phyloP scores from a whole-genome alignment of 1,140 invertebrate species.

The Chrysopa pallens region DNA sequence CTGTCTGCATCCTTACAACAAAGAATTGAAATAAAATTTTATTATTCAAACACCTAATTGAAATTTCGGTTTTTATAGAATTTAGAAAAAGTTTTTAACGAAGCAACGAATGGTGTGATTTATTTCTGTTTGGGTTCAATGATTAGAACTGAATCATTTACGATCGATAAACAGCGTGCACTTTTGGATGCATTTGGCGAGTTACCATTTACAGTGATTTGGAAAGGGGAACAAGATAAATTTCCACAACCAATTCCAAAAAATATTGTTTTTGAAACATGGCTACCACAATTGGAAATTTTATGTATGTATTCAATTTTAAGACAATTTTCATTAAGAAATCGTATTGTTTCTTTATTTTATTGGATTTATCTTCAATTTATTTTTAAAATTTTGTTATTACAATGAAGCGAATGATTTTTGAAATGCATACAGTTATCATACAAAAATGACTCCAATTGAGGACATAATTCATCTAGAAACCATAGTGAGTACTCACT shows the following conservation, averaged over 20 bases:
- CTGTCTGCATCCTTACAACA: too few relatives aligned
- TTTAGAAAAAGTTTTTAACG: conserved; percentile 44
- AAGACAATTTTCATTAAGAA: too few relatives aligned
- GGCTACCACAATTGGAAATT: conserved; percentile 52
- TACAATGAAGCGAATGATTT: too few relatives aligned
- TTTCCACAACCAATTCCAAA: conserved; percentile 29
- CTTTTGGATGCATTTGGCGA: conserved; percentile 38
- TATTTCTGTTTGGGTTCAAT: conserved; percentile 55
- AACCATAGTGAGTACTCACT: too few relatives aligned
- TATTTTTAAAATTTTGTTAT: too few relatives aligned
- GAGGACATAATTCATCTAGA: too few relatives aligned
- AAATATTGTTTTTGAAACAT: conserved; percentile 44
- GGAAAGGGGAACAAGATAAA: conserved; percentile 51
- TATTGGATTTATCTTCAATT: too few relatives aligned
- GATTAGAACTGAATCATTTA: conserved; percentile 37
- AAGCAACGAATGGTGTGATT: conserved; percentile 45
- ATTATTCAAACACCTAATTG: too few relatives aligned
- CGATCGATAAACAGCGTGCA: conserved; percentile 30
- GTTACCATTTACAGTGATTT: conserved; percentile 41
- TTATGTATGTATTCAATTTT: conserved; percentile 27
- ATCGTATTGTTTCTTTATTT: too few relatives aligned
- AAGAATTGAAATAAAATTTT: too few relatives aligned
- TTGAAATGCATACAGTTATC: too few relatives aligned
- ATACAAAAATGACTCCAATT: too few relatives aligned
- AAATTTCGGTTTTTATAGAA: conserved; percentile 27